Base-by-base conservation (phyloP, 1,140 invertebrate genomes). In the Helicoverpa armigera region DNA sequence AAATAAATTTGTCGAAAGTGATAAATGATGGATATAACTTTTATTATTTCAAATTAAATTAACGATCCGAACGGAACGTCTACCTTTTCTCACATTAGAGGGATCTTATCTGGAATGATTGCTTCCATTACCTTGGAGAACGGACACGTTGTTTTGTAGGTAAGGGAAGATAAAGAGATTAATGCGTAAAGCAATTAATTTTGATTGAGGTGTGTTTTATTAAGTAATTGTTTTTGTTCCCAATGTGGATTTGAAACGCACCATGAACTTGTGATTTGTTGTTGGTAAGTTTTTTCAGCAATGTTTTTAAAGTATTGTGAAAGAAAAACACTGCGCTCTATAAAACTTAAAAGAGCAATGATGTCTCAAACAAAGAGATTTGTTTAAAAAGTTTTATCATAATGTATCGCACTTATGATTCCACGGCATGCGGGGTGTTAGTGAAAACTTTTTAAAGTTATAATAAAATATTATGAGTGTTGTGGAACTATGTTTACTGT, bases 31-130 rank as follows among this genome's bases (percentile, higher is more conserved):
- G 88, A 91, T 92, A 94, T 92, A 92, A 92, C 83, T 93, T 94
- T 94, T 94, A 94, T 94, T 94, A 94, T 94, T 92, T 94, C 91
- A 94, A 94, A 94, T 94, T 94, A 94, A 93, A 94, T 94, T 93
- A 94, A 94, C 93, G 92, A 93, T 90, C 90, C 88, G 84, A 86
- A 83, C 88, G 89, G 87, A 87, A 88, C 90, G 89, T 94, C 91
- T 90, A 91, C 90, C 92, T 93, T 94, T 94, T 93, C 92, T 94
- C 92, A 94, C 93, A 94, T 94, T 94, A 94, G 91, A 91, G 87
- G 89, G 90, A 91, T 92, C 93, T 94, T 94, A 94, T 94, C 93
- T 92, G 89, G 89, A 93, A 93, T 93, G 93, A 94, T 94, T 93
- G 91, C 93, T 94, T 94, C 93, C 92, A 94, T 94, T 93, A 94